A percentile compares a stretch with the other conserved stretches of the same genome.
phyloP scores from a whole-genome alignment of 2,888 invertebrate genomes.

The Zootermopsis nevadensis region DNA sequence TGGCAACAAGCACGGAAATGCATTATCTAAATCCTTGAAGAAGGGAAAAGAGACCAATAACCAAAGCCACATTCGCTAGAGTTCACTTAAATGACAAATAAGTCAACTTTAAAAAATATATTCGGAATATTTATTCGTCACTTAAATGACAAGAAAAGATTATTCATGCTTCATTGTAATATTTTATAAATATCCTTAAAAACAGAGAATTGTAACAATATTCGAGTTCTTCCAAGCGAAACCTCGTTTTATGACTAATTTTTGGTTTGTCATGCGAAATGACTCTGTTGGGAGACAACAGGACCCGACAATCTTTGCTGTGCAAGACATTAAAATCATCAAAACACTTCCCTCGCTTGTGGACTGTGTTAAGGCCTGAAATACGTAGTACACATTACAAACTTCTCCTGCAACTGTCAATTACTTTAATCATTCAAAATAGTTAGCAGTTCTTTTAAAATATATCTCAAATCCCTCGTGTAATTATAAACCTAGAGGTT shows the following conservation, averaged over 20 bases:
- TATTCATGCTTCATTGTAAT: constrained; percentile 4
- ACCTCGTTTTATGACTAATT: neutral
- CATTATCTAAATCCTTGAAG: too few species aligned
- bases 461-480: too few species aligned
- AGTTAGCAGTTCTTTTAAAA: neutral
- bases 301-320: constrained; percentile 5
- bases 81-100: neutral
- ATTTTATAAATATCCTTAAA: neutral
- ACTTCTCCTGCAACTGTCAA: neutral
- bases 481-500: neutral
- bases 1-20: neutral
- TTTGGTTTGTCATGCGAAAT: neutral
- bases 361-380: neutral
- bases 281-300: neutral
- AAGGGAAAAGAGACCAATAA: neutral
- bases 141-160: neutral
- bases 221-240: neutral
- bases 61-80: neutral
- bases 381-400: neutral
- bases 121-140: neutral
- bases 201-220: neutral
- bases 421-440: neutral
- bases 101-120: neutral
- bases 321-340: neutral
- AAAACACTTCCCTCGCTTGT: neutral